A percentile compares a stretch with the other conserved stretches of the same genome.
Conservation (phyloP, 2,888 invertebrate species). For the Apantesis nais region DNA sequence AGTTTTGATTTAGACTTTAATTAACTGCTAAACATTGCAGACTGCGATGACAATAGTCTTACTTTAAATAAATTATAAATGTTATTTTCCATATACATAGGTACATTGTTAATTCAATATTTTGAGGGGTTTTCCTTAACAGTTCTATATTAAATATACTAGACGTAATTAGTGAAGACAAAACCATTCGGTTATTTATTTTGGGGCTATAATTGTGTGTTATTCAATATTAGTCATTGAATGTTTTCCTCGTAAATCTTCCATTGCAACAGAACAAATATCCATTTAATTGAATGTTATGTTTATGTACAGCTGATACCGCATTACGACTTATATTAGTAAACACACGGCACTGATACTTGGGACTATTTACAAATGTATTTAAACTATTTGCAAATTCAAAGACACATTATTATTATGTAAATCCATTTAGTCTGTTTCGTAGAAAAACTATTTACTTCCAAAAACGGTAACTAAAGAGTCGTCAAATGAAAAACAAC, state of each 20-base stretch:
- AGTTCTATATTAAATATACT: not conserved
- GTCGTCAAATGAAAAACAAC: not conserved
- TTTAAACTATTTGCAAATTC: slow-evolving; percentile 35
- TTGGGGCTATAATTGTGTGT: not conserved
- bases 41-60: not conserved
- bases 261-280: slow-evolving; percentile 15
- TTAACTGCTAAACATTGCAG: not conserved
- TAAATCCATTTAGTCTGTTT: no score
- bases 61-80: not conserved
- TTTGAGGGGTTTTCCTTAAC: not conserved
- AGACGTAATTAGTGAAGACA: not conserved
- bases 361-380: slow-evolving; percentile 10
- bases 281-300: slow-evolving; percentile 8
- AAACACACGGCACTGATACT: slow-evolving; percentile 16
- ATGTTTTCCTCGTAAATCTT: slow-evolving; percentile 12
- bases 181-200: not conserved
- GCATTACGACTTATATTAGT: slow-evolving; percentile 12
- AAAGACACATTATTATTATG: slow-evolving; percentile 19
- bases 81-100: not conserved
- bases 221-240: not conserved
- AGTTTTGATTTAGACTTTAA: no score
- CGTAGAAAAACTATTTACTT: not conserved
- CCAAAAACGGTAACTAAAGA: not conserved
- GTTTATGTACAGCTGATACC: slow-evolving; percentile 7
- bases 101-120: not conserved